Percentiles rank a stretch among this genome's conserved stretches.
Evolutionary conservation across 2,888 invertebrate genomes (phyloP).

Genomic region (Coelogynopora nodosa): DNA sequence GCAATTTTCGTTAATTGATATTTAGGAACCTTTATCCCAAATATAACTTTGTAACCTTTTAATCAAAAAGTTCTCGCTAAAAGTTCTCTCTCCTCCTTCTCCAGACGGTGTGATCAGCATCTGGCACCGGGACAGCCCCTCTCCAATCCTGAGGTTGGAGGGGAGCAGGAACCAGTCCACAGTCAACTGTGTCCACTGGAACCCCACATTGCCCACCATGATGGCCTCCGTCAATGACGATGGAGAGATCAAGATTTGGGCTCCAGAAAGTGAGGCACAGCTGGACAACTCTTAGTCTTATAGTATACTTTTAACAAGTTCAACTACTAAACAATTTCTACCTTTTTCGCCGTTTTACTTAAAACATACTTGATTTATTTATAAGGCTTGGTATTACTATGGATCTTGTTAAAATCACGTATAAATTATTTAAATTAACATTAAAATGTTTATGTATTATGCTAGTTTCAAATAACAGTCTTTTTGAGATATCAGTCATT

Average conservation of each 20-base stretch:
- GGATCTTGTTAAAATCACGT: not conserved
- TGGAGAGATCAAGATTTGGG: constrained; percentile 40
- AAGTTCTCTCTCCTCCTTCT: not conserved
- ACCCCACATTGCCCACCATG: constrained; percentile 40
- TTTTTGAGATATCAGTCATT: too few relatives aligned
- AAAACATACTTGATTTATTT: too few relatives aligned
- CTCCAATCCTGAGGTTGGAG: not conserved
- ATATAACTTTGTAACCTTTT: not conserved
- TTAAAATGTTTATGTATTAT: too few relatives aligned
- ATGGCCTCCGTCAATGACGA: constrained; percentile 45
- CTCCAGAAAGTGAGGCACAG: constrained; percentile 27
- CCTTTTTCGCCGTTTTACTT: too few relatives aligned
- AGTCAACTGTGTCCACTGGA: constrained; percentile 45
- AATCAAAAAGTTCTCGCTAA: not conserved
- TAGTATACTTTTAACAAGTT: too few relatives aligned
- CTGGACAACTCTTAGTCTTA: too few relatives aligned
- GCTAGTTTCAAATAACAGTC: too few relatives aligned
- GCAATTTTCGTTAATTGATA: too few relatives aligned
- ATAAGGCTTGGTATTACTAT: too few relatives aligned
- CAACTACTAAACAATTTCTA: too few relatives aligned
- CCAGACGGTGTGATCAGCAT: constrained; percentile 18
- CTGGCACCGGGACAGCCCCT: not conserved
- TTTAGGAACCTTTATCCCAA: not conserved
- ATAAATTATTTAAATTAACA: too few relatives aligned
- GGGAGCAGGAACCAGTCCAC: not conserved